Conservation (phyloP, 2,888 invertebrate genomes). For the Ptilodon capucinus region DNA sequence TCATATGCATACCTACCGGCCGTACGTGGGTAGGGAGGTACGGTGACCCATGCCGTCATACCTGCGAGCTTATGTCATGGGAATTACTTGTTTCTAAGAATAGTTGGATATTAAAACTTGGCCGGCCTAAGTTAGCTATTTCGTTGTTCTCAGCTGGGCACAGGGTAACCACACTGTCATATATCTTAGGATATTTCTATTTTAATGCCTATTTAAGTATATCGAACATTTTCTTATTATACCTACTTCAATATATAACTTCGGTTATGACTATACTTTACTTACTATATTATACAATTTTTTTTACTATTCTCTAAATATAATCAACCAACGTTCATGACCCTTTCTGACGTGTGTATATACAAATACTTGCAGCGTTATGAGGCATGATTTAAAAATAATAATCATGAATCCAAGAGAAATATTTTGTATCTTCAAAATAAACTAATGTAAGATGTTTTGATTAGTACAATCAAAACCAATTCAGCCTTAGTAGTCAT, state of each 20-base stretch:
- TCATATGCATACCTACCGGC: background rate
- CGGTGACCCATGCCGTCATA: background rate
- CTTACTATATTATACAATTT: background rate
- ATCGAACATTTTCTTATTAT: too few species aligned
- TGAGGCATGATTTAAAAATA: conserved; percentile 18
- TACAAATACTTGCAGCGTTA: conserved; percentile 15
- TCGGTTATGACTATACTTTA: too few species aligned
- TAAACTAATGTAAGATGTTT: conserved; percentile 13
- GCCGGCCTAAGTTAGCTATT: too few species aligned
- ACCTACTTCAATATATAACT: too few species aligned
- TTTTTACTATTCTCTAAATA: conserved; percentile 15
- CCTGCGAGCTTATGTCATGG: background rate
- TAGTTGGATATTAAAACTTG: too few species aligned
- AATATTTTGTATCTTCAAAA: conserved; percentile 14
- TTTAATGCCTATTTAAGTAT: too few species aligned
- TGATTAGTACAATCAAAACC: too few species aligned
- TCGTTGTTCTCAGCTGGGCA: background rate
- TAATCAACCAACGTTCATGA: conserved; percentile 7
- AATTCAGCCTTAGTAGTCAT: too few species aligned
- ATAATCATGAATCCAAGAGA: conserved; percentile 1
- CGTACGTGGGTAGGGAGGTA: background rate
- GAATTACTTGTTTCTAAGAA: background rate
- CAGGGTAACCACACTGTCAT: background rate
- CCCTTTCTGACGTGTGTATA: background rate
- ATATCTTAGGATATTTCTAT: background rate